Base-by-base conservation (phyloP, 2,113 vertebrate genomes). In the Salvator merianae region DNA sequence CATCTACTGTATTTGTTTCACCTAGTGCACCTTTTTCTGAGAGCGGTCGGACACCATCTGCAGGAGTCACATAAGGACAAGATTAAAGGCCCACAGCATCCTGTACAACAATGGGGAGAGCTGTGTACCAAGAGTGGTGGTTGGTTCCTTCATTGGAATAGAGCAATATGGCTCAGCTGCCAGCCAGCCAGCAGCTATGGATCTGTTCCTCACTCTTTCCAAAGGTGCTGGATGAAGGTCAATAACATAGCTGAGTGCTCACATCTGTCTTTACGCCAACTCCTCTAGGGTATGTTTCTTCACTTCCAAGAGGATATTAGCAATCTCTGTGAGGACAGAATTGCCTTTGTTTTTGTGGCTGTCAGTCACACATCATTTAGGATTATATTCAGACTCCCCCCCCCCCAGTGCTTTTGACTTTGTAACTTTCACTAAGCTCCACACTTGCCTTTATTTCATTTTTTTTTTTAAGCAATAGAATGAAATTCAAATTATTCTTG, bases 331-430 rank as follows among this genome's bases (percentile, higher is more conserved):
- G 47, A 40, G 66, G 85, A 82, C 66, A 50, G 5, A 30, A 53
- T 77, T 77, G 53, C 68, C 79, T 71, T 71, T 86, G 43, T 77
- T 77, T 86, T 76, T 75, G 50, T 47, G 65, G 68, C 50, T 77
- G 85, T 65, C 85, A 71, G 85, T 86, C 79, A 82, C 66, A 77
- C 66, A 77, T 82, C 53, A 77, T 77, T 82, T 71, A 72, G 53
- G 36, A 71, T 86, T 77, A 82, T 76, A 82, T 77, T 77, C 79
- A 77, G 69, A 59, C 10, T 38, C 26, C 18, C 40, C 26, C 12
- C 10, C 6, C 24, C 14, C 18, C 72, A 28, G 7, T 77, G 50
- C 38, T 47, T 59, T 43, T 34, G 55, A 63, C 79, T 72, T 77
- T 70, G 59, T 16, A 65, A 74, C 20, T 76, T 62, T 2, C 73